These are phyloP conservation scores for Anhinga anhinga DNA, from an alignment of 2,113 vertebrate genomes.

Conservation along the genomic window DNA sequence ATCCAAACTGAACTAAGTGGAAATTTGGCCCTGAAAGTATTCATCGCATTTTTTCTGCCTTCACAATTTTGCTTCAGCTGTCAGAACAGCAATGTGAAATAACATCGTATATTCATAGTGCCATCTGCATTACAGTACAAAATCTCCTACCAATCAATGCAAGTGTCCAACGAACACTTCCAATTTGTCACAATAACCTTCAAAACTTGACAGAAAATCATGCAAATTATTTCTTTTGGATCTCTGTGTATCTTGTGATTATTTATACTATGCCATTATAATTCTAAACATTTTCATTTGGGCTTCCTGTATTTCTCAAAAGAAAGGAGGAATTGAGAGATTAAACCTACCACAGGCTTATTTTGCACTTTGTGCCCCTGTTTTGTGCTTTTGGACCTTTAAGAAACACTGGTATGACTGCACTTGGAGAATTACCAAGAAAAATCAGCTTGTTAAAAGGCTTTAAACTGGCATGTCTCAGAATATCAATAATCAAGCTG, in stretches of 20 bases:
- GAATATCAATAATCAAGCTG: background rate
- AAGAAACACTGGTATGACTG: background rate
- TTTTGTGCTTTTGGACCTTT: background rate
- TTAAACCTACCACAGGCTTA: background rate
- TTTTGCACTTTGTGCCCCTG: background rate
- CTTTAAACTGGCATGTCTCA: background rate
- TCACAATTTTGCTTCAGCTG: conserved; percentile 1
- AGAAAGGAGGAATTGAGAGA: background rate
- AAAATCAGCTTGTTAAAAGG: background rate
- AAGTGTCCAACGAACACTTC: conserved; percentile 21
- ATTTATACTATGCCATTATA: background rate
- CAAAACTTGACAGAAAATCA: conserved; percentile 47
- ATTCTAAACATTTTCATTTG: background rate
- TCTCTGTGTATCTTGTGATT: background rate
- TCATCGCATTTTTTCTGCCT: background rate
- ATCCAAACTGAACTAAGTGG: background rate
- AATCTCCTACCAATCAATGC: conserved; percentile 15
- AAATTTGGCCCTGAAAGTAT: background rate
- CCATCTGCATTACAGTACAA: conserved; percentile 38
- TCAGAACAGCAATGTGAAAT: background rate
- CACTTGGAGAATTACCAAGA: background rate
- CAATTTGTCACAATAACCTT: conserved; percentile 48
- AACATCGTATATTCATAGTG: background rate
- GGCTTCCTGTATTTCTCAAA: background rate
- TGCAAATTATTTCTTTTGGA: background rate